Conservation (phyloP, 2,888 invertebrate genomes). For the Micoletzkya japonica region DNA sequence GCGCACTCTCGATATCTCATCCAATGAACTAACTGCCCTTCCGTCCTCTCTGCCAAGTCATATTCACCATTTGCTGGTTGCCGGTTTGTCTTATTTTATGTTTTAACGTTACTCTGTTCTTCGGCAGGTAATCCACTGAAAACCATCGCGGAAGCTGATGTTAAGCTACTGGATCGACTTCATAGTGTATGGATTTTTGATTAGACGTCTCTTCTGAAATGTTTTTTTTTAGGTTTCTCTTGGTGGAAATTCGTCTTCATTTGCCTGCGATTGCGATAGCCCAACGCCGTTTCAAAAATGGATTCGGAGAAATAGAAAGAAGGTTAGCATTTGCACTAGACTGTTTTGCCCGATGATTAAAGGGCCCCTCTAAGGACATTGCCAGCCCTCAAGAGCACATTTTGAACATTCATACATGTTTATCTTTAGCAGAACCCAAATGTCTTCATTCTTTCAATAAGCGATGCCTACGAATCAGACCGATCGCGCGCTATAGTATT, state of each 20-base stretch:
- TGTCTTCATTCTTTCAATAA: no score
- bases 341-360: no score
- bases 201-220: conserved; percentile 23
- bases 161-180: background rate
- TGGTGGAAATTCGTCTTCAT: conserved; percentile 38
- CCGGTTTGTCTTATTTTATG: background rate
- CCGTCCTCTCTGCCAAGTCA: conserved; percentile 9
- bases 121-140: background rate
- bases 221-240: conserved; percentile 33
- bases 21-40: conserved; percentile 18
- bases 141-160: background rate
- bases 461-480: no score
- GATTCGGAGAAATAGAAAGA: conserved; percentile 40
- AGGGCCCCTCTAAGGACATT: no score
- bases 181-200: background rate
- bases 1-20: conserved; percentile 5
- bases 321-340: conserved; percentile 34
- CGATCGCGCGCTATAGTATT: no score
- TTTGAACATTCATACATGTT: no score
- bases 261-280: conserved; percentile 42
- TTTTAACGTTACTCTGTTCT: background rate
- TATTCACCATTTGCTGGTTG: conserved; percentile 11
- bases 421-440: no score
- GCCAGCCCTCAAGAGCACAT: no score
- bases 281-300: conserved; percentile 45